Evolutionary conservation across 2,113 vertebrate genomes (phyloP).

Genomic region (Tretioscincus oriximinensis): DNA sequence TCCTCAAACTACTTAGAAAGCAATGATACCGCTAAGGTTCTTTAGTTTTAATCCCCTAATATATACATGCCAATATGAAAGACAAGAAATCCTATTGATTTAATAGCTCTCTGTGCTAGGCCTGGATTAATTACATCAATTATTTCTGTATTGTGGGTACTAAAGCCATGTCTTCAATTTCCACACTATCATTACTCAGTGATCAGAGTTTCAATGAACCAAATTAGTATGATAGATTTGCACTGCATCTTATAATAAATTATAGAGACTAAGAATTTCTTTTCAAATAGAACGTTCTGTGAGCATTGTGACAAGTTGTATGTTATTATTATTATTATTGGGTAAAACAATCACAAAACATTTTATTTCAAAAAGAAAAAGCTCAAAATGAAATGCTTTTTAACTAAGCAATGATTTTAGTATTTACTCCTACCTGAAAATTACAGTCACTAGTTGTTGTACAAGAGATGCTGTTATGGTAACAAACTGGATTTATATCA

Average conservation of each 20-base stretch:
- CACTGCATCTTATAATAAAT: slow-evolving; percentile 20
- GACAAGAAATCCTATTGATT: slow-evolving; percentile 35
- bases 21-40: neutral
- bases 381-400: too few relatives aligned
- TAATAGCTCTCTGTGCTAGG: neutral
- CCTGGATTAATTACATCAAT: slow-evolving; percentile 46
- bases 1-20: neutral
- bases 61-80: slow-evolving; percentile 38
- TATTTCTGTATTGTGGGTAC: slow-evolving; percentile 30
- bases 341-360: too few relatives aligned
- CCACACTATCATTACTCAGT: slow-evolving; percentile 43
- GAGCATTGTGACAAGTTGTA: neutral
- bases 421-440: too few relatives aligned
- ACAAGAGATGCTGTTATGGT: too few relatives aligned
- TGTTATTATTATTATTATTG: neutral
- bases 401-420: too few relatives aligned
- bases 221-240: slow-evolving; percentile 24
- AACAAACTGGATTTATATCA: too few relatives aligned
- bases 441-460: too few relatives aligned
- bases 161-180: slow-evolving; percentile 39
- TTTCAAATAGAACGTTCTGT: slow-evolving; percentile 14
- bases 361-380: too few relatives aligned
- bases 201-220: slow-evolving; percentile 28
- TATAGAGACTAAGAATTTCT: slow-evolving; percentile 20
- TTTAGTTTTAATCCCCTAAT: slow-evolving; percentile 21